Base-by-base conservation (phyloP, 1,140 invertebrate genomes). In the Brachystomella parvula region DNA sequence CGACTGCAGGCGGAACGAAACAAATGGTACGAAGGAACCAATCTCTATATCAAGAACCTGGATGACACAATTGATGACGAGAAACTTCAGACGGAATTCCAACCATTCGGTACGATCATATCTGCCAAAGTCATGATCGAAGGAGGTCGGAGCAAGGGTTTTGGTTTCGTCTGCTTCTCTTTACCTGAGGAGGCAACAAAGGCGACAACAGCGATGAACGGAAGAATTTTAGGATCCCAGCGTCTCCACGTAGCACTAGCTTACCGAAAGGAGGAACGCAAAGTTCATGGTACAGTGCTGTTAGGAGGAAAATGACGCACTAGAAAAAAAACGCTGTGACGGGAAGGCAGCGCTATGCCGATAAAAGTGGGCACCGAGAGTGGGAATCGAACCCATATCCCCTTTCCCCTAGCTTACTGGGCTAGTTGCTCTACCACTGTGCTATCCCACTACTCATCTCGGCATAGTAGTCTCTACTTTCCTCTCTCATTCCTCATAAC, bases 161-260 rank as follows among this genome's bases (percentile, higher is more conserved):
- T 99, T 79, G 97, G 97, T 24, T 99, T 99, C 79, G 97, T 99
- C 3, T 99, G 97, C 80, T 99, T 99, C 77, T 95, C 91, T 56
- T 88, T 91, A n/a, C 92, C 95, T 0, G 94, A 98, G 79, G 96
- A 99, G 81, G 96, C 97, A 3, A 98, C 96, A 2, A 98, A 98
- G 78, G 97, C 96, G 65, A 95, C 99, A 1, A 98, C 95, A 1
- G 96, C 96, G 77, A 96, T 99, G 92, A 99, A 99, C 78, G 94
- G 96, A 2, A 87, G 94, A 58, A 97, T 99, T 74, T 85, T 99
- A 30, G 94, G 91, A 58, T 87, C 90, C 1, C 99, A 99, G 79
- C 96, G 96, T 2, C 79, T 99, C 26, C 99, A 99, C 79, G 97
- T 99, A 60, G 96, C 96, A 28, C 80, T 99, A 65, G 97, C 97